Base-by-base conservation (phyloP, 1,140 invertebrate species). In the Listronotus oregonensis region DNA sequence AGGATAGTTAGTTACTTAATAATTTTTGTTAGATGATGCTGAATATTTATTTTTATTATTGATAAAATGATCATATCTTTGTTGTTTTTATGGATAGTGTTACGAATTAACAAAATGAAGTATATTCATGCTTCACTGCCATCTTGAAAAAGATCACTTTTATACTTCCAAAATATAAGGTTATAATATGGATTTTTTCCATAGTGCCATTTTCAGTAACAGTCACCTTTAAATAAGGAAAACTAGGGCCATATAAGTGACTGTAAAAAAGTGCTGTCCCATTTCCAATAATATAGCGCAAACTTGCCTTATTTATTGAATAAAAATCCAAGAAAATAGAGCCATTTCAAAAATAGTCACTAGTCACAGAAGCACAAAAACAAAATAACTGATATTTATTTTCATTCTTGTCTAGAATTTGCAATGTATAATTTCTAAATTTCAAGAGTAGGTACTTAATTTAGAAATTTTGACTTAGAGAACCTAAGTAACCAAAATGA, bases 111-210 rank as follows among this genome's bases (percentile, higher is more conserved):
- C 11, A 21, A 39, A 50, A 7, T 11, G 64, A 64, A 62, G 56
- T 67, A 59, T 64, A 37, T 37, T 55, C 49, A 64, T 68, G 62
- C 62, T 70, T 67, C 69, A 70, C 69, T 70, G 69, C 69, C 69
- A 67, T 67, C 58, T 57, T 62, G 39, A 43, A 49, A 59, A 56
- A 46, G 57, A 58, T 69, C 57, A 66, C 40, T 61, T 63, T 61
- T 58, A 42, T 21, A 39, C 14, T 15, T 55, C 39, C n/a, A 39
- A 39, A 8, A 55, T 44, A 21, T 14, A 43, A 42, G 21, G 37
- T 31, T 37, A 49, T 49, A 49, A 15, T 14, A 46, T 61, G 32
- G 8, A 31, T 39, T 49, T 60, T 61, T 47, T 15, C 18, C 11
- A 42, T 42, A 42, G 47, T 63, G 47, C 49, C 49, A 63, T 63